phyloP scores from a whole-genome alignment of 2,888 invertebrate genomes.

The Leptothorax acervorum region DNA sequence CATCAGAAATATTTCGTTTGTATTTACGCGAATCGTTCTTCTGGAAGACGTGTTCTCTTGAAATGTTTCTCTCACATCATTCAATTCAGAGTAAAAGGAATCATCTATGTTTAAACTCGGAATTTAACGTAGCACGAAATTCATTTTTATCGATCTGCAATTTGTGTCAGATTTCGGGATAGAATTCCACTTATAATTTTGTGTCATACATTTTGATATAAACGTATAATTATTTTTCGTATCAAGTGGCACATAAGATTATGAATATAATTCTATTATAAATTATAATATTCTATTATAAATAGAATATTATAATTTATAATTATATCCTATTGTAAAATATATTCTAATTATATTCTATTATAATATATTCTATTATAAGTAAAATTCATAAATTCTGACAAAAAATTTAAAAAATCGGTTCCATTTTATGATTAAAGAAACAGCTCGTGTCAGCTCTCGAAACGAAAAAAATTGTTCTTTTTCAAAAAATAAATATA shows the following conservation, averaged over 20 bases:
- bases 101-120: background rate
- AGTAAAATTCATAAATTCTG: background rate
- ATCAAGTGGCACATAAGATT: background rate
- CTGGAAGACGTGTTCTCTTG: background rate
- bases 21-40: background rate
- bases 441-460: background rate
- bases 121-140: background rate
- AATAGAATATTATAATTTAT: too few relatives aligned
- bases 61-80: background rate
- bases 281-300: too few relatives aligned
- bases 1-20: background rate
- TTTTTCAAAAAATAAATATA: background rate
- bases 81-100: background rate
- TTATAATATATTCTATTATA: background rate
- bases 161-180: background rate
- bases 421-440: background rate
- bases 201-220: background rate
- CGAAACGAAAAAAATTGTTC: background rate
- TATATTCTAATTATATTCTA: too few relatives aligned
- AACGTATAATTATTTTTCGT: background rate
- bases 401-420: background rate
- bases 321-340: too few relatives aligned
- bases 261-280: background rate
- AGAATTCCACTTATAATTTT: background rate
- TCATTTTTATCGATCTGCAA: background rate